These are phyloP conservation scores for Athene cunicularia DNA, from an alignment of 2,113 vertebrate genomes.

Conservation along the genomic window DNA sequence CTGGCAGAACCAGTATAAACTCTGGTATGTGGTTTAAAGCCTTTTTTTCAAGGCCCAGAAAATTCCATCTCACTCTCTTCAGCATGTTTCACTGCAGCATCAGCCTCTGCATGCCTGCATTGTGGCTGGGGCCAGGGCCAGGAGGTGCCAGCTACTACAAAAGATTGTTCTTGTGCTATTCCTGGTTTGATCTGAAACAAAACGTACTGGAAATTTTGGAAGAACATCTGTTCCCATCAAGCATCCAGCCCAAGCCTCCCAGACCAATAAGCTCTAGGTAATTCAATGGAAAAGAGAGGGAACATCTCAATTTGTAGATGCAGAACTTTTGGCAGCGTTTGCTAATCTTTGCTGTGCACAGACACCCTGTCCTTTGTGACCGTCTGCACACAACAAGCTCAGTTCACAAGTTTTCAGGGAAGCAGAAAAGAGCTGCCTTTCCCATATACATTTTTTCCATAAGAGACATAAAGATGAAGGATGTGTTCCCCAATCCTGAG, in stretches of 20 bases:
- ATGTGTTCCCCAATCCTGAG: not conserved
- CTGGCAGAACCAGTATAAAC: not conserved
- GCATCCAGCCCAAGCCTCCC: not conserved
- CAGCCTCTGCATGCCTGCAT: not conserved
- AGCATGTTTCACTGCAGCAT: constrained; percentile 3
- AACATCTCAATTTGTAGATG: not conserved
- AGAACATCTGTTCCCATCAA: constrained; percentile 32
- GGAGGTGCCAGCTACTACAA: constrained; percentile 41
- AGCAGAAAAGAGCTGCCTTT: not conserved
- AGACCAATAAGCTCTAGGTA: not conserved
- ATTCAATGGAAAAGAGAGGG: not conserved
- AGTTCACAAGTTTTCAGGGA: not conserved
- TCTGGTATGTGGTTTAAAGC: not conserved
- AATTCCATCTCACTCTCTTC: not conserved
- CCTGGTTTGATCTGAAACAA: constrained; percentile 26
- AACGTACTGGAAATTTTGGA: constrained; percentile 13
- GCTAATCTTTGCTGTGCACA: not conserved
- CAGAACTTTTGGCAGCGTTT: not conserved
- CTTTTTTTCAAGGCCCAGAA: constrained; percentile 8
- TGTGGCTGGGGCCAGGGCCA: not conserved
- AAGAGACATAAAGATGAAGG: not conserved
- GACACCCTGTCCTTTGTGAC: not conserved
- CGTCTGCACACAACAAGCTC: not conserved
- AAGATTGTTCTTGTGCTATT: constrained; percentile 4
- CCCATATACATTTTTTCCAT: not conserved